Evolutionary conservation across 2,113 vertebrate genomes (phyloP).

Genomic region (Onychorhynchus coronatus): DNA sequence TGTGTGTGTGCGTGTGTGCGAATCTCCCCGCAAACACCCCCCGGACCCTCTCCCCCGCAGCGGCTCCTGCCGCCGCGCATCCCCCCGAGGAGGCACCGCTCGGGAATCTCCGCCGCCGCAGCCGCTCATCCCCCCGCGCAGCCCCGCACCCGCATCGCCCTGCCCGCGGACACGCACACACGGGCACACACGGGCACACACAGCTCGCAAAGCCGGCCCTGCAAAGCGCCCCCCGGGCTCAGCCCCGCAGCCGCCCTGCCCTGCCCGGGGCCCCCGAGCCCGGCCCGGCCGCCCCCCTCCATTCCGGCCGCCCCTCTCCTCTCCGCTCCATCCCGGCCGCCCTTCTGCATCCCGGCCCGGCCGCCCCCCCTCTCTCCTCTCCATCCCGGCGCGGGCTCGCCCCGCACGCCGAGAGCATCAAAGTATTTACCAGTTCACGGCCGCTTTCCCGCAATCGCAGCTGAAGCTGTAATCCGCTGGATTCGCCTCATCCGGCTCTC

Average conservation of each 20-base stretch:
- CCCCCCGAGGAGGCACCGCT: neutral
- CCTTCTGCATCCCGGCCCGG: neutral
- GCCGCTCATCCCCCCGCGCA: neutral
- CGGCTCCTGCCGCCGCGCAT: too few relatives aligned
- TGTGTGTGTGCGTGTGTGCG: too few relatives aligned
- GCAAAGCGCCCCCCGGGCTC: neutral
- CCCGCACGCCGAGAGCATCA: constrained; percentile 48
- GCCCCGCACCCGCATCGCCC: neutral
- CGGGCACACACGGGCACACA: neutral
- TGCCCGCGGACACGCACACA: neutral
- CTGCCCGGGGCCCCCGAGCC: neutral
- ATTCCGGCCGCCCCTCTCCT: too few relatives aligned
- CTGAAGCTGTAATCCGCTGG: constrained; percentile 27
- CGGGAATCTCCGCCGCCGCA: neutral
- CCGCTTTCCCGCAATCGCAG: constrained; percentile 27
- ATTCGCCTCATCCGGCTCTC: constrained; percentile 2
- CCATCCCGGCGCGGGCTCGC: constrained; percentile 8
- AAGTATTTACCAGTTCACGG: constrained; percentile 77
- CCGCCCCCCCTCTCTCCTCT: neutral
- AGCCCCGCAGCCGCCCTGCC: neutral
- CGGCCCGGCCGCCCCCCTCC: neutral
- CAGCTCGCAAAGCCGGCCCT: neutral
- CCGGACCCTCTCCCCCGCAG: too few relatives aligned
- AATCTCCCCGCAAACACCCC: too few relatives aligned
- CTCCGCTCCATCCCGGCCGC: neutral